Evolutionary conservation across 2,113 vertebrate species (phyloP).

Genomic region (Lonchura striata): DNA sequence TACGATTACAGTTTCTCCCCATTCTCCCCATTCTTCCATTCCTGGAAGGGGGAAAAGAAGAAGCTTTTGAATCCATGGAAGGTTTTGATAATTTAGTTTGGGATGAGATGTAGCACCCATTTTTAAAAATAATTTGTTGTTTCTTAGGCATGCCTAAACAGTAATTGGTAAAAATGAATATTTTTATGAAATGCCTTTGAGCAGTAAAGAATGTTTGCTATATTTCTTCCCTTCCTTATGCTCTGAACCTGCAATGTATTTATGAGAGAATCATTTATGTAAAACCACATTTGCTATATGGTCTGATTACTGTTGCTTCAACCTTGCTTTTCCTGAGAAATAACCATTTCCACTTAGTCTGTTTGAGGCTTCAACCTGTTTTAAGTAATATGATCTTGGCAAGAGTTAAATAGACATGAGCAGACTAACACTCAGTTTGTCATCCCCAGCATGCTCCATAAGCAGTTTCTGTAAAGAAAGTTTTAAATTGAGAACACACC

Average conservation of each 20-base stretch:
- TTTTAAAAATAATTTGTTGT: not conserved
- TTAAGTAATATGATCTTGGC: not conserved
- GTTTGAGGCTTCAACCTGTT: not conserved
- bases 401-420: not conserved
- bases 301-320: not conserved
- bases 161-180: not conserved
- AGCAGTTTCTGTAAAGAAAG: not conserved
- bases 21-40: not conserved
- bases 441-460: not conserved
- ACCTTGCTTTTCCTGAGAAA: not conserved
- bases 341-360: not conserved
- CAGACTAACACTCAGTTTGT: not conserved
- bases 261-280: not conserved
- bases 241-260: fast-evolving
- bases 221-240: not conserved
- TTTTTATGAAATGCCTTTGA: not conserved
- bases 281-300: not conserved
- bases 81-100: not conserved
- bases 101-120: not conserved
- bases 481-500: not conserved
- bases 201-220: not conserved
- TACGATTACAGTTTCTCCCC: not conserved
- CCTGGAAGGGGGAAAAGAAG: fast-evolving
- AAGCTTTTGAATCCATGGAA: not conserved
- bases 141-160: not conserved